Percentiles rank a stretch among this genome's conserved stretches.
phyloP scores from a whole-genome alignment of 2,113 vertebrate genomes.

The Sebastes schlegelii region DNA sequence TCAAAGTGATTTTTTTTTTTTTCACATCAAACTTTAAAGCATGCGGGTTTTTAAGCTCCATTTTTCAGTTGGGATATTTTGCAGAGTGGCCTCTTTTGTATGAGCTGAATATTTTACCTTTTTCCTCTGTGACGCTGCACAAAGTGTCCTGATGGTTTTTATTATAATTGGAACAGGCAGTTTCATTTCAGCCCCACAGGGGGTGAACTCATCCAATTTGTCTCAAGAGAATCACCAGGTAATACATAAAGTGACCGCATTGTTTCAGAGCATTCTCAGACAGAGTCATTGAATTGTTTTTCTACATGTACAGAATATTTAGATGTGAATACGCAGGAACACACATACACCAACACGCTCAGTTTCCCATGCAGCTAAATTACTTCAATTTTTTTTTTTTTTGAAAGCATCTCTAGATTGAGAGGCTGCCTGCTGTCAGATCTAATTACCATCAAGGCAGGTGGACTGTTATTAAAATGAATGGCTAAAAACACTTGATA shows the following conservation, averaged over 20 bases:
- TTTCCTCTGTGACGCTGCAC: constrained; percentile 23
- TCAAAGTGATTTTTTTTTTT: constrained; percentile 43
- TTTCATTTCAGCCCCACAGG: constrained; percentile 56
- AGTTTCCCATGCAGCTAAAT: background rate
- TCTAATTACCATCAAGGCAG: constrained; percentile 51
- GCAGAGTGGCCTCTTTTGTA: constrained; percentile 9
- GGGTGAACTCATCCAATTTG: constrained; percentile 43
- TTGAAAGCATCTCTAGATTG: background rate
- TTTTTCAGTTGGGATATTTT: constrained; percentile 29
- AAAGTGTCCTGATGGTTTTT: constrained; percentile 48
- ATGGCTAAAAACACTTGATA: constrained; percentile 31
- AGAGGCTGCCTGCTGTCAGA: constrained; percentile 46
- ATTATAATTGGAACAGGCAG: constrained; percentile 58
- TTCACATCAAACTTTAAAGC: constrained; percentile 35
- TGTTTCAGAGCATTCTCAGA: constrained; percentile 35
- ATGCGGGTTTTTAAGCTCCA: constrained; percentile 7
- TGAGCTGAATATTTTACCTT: constrained; percentile 21
- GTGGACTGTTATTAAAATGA: constrained; percentile 37
- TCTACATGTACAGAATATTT: background rate
- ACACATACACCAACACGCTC: background rate
- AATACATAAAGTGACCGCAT: constrained; percentile 46
- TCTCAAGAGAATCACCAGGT: constrained; percentile 43
- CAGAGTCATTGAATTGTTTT: constrained; percentile 12
- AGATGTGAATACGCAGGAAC: background rate
- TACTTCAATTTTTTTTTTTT: no score